Conservation (phyloP, 2,888 invertebrate genomes). For the Hemicrepidius hirtus region DNA sequence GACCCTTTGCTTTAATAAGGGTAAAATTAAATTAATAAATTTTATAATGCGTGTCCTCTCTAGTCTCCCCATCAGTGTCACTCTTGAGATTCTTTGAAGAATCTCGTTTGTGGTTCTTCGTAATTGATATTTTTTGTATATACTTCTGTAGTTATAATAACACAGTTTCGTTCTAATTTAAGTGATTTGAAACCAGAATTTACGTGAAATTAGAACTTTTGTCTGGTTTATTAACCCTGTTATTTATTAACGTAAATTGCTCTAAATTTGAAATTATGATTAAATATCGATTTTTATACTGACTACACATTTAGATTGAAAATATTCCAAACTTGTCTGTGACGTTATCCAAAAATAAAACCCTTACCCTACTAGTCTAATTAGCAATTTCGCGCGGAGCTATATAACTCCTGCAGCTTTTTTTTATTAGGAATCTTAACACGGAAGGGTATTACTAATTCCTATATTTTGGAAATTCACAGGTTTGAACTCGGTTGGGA, state of each 20-base stretch:
- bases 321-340: too few species aligned
- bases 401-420: too few species aligned
- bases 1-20: conserved; percentile 27
- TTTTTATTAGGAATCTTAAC: too few species aligned
- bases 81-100: conserved; percentile 42
- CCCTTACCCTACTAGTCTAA: not conserved
- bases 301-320: too few species aligned
- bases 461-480: not conserved
- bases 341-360: too few species aligned
- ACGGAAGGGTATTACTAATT: not conserved
- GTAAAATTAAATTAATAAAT: conserved; percentile 49
- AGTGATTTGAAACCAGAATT: conserved; percentile 37
- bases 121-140: conserved; percentile 49
- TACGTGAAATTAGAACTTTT: conserved; percentile 31
- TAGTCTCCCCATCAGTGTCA: conserved; percentile 45
- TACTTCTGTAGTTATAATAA: conserved; percentile 41
- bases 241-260: not conserved
- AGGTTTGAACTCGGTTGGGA: not conserved
- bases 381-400: conserved; percentile 32
- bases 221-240: conserved; percentile 13
- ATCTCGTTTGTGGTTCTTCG: conserved; percentile 42
- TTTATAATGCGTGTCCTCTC: conserved; percentile 41
- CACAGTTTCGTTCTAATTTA: conserved; percentile 34
- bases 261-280: not conserved
- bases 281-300: conserved; percentile 2